A percentile compares a stretch with the other conserved stretches of the same genome.
Evolutionary conservation across 2,797 vertebrate species (phyloP).

Genomic region (Catostomus latipinnis): DNA sequence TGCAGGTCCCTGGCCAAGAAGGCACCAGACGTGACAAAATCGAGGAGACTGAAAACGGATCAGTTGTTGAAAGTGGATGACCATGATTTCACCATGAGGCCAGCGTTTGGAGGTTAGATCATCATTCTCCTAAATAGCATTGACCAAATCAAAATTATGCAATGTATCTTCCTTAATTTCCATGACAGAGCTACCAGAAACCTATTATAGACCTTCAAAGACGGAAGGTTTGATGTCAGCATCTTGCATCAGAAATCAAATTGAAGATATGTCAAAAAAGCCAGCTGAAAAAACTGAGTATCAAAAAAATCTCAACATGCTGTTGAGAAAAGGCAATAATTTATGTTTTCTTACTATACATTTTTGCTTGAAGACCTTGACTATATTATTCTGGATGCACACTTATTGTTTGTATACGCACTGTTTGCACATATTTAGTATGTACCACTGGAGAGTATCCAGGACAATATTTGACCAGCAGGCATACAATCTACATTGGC

Average conservation of each 20-base stretch:
- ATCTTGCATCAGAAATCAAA: not conserved
- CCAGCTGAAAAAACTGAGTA: not conserved
- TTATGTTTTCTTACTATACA: no score
- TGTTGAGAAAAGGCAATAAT: not conserved
- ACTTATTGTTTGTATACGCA: not conserved
- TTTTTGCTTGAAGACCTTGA: no score
- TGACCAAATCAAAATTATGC: not conserved
- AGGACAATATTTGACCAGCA: conserved; percentile 11
- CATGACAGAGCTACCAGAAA: not conserved
- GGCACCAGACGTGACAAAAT: conserved; percentile 89
- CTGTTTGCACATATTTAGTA: conserved; percentile 5
- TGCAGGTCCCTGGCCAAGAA: conserved; percentile 85
- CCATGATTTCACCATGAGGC: conserved; percentile 96
- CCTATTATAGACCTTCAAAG: conserved; percentile 18
- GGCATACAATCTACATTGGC: conserved; percentile 34
- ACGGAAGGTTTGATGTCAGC: not conserved
- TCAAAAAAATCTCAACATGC: not conserved
- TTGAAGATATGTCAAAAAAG: conserved; percentile 20
- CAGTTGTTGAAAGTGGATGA: conserved; percentile 90
- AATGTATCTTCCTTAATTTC: not conserved
- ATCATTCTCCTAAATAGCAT: not conserved
- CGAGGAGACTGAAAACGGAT: conserved; percentile 82
- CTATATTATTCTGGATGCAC: no score
- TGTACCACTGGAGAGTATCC: not conserved
- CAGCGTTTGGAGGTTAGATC: conserved; percentile 89